These are phyloP conservation scores for Apodemus agrarius DNA, from an alignment of 2,797 vertebrate species.

Conservation along the genomic window DNA sequence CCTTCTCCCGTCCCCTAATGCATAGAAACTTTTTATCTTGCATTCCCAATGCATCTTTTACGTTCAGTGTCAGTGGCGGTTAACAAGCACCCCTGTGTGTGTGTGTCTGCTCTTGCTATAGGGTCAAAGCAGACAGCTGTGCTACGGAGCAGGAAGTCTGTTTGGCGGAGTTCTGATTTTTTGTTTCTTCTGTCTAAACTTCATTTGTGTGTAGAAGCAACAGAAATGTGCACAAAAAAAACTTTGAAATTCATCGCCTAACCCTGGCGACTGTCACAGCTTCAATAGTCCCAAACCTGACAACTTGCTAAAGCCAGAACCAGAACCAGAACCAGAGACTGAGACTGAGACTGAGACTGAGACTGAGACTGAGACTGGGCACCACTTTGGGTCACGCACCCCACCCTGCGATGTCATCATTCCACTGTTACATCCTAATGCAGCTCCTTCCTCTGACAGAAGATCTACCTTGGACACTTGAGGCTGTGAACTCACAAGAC, in stretches of 20 bases:
- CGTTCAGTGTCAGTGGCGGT: not conserved
- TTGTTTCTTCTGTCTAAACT: not conserved
- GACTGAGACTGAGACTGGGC: not conserved
- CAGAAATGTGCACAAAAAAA: not conserved
- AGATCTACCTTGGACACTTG: not conserved
- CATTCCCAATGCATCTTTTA: not conserved
- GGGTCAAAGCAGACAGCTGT: not conserved
- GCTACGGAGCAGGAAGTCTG: not conserved
- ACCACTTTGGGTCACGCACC: not conserved
- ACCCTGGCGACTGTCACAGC: not conserved
- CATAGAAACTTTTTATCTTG: not conserved
- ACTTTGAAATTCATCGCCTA: not conserved
- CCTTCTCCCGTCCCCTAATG: no score
- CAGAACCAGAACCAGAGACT: no score
- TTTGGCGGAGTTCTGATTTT: not conserved
- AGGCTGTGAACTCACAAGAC: not conserved
- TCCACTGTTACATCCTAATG: not conserved
- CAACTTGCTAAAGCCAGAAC: not conserved
- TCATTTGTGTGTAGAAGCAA: not conserved
- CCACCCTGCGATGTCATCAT: no score
- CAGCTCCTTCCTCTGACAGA: not conserved
- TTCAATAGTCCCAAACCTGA: not conserved
- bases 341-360: not conserved
- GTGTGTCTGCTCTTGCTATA: rapidly evolving
- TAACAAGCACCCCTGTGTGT: not conserved